Evolutionary conservation across 2,797 vertebrate species (phyloP).

Genomic region (Mormyrops attenuatus): DNA sequence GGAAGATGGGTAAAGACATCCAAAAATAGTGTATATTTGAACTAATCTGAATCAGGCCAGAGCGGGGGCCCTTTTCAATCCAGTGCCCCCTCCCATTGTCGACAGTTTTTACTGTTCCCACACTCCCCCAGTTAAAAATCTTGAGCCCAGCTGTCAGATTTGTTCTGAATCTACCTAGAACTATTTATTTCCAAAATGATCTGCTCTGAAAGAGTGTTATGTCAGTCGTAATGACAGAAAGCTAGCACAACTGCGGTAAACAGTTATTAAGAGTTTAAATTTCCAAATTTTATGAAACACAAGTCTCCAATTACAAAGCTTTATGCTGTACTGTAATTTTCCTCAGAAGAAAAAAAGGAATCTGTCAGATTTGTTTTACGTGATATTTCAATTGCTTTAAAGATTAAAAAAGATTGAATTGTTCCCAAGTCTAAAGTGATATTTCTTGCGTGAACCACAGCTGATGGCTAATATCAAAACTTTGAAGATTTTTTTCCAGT

Average conservation of each 20-base stretch:
- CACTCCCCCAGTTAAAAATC: background rate
- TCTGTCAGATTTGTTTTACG: conserved; percentile 6
- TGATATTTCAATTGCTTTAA: conserved; percentile 13
- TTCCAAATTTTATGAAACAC: background rate
- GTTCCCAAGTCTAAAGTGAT: conserved; percentile 5
- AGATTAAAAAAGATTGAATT: conserved; percentile 13
- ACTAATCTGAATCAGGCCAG: background rate
- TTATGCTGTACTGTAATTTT: background rate
- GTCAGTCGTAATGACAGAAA: background rate
- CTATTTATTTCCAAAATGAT: background rate
- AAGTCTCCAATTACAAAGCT: background rate
- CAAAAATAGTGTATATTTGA: background rate
- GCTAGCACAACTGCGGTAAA: background rate
- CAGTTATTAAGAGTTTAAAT: background rate
- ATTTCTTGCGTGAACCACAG: background rate
- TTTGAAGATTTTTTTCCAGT: background rate
- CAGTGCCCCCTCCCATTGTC: background rate
- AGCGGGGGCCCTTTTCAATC: background rate
- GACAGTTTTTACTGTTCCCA: background rate
- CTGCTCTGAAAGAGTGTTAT: background rate
- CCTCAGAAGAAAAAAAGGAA: background rate
- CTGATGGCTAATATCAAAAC: conserved; percentile 9
- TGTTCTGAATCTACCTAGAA: background rate
- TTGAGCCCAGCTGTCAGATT: background rate
- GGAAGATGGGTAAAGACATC: background rate